Evolutionary conservation across 2,797 vertebrate genomes (phyloP).

Genomic region (Salmo trutta): DNA sequence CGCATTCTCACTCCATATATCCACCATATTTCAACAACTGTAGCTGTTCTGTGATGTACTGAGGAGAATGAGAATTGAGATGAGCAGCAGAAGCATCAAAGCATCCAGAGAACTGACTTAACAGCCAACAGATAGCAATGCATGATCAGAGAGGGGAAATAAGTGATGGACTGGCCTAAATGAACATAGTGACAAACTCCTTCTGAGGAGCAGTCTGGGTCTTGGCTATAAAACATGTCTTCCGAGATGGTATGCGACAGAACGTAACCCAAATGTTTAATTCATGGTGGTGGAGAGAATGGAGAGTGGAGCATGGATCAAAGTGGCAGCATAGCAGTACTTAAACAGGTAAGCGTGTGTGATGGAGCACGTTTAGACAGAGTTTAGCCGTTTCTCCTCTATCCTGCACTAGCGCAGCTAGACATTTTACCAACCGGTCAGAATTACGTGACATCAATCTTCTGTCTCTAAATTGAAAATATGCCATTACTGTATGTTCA

Average conservation of each 20-base stretch:
- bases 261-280: constrained; percentile 35
- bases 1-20: too few relatives aligned
- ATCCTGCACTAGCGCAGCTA: not conserved
- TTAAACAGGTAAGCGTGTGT: constrained; percentile 15
- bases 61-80: too few relatives aligned
- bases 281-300: constrained; percentile 16
- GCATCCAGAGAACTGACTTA: too few relatives aligned
- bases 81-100: too few relatives aligned
- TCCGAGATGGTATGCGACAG: constrained; percentile 9
- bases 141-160: too few relatives aligned
- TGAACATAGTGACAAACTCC: not conserved
- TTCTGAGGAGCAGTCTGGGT: not conserved
- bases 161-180: too few relatives aligned
- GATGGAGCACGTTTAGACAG: not conserved
- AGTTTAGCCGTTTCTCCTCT: not conserved
- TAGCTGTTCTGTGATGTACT: too few relatives aligned
- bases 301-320: constrained; percentile 9
- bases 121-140: too few relatives aligned
- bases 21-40: too few relatives aligned
- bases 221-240: constrained; percentile 9
- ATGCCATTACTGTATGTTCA: not conserved
- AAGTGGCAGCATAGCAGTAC: constrained; percentile 20
- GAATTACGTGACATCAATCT: not conserved
- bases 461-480: not conserved
- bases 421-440: not conserved